These are phyloP conservation scores for Lagorchestes hirsutus DNA, from an alignment of 2,797 vertebrate genomes.

Conservation along the genomic window DNA sequence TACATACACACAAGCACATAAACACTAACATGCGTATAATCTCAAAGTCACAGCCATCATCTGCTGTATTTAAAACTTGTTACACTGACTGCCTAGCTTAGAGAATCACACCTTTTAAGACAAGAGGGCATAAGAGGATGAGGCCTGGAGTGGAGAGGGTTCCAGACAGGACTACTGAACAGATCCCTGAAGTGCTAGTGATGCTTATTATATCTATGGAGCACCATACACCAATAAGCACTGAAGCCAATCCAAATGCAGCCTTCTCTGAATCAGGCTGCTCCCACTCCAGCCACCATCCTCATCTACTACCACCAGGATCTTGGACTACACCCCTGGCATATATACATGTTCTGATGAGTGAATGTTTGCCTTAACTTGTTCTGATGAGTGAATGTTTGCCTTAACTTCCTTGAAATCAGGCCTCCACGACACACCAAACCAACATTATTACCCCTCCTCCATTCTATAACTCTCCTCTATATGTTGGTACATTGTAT, in stretches of 20 bases:
- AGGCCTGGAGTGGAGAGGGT: neutral
- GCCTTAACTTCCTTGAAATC: neutral
- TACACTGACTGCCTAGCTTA: neutral
- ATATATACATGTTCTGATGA: neutral
- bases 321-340: neutral
- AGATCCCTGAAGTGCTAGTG: neutral
- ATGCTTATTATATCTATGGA: neutral
- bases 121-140: neutral
- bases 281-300: neutral
- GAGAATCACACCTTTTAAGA: neutral
- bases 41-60: neutral
- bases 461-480: neutral
- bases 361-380: neutral
- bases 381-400: too few species aligned
- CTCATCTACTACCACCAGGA: neutral
- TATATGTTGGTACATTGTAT: neutral
- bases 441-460: neutral
- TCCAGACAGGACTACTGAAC: neutral
- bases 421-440: neutral
- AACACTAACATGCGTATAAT: neutral
- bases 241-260: neutral
- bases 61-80: neutral
- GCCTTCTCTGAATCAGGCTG: neutral
- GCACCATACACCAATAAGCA: neutral
- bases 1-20: neutral